Evolutionary conservation across 2,113 vertebrate species (phyloP), one percentile per base, ranked within the genome.

Genomic region (Rhea americana): DNA sequence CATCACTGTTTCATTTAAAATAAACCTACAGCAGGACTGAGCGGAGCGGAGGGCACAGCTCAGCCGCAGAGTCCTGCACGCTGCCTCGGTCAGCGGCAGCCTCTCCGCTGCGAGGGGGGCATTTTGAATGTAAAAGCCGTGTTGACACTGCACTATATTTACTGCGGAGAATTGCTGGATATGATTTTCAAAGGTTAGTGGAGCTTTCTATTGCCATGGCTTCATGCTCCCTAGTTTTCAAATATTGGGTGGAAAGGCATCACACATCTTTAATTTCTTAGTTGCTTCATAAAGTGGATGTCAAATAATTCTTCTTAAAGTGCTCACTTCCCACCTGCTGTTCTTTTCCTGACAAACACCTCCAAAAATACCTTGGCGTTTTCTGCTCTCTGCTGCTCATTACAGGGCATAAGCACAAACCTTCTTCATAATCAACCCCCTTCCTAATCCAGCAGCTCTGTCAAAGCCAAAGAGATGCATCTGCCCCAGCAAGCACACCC

Each of bases 201-300:
- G 90, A 82, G 70, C 76, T 92, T 79, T 87, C 81, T 74, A 92
- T 58, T 45, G 81, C 87, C 74, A 75, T 62, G 71, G 71, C 93
- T 93, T 93, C 87, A 89, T 26, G 81, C 85, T 81, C 74, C 79
- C 80, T 80, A 81, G 61, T 82, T 94, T 94, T 87, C 85, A 96
- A 94, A 94, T 91, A 92, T 91, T 91, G 86, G 58, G 51, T 51
- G 61, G 73, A 79, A 95, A 94, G 51, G 87, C 87, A 84, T 82
- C 92, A 66, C 28, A 92, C 78, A 85, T 70, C 85, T 74, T 93
- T 94, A 85, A 93, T 94, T 94, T 93, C 8, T 25, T 78, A 85
- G 79, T 85, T 75, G 83, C 62, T 85, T 89, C 28, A 2, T 77
- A 71, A 85, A 77, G 78, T 8, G 77, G 80, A 74, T 68, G 56